Evolutionary conservation across 1,140 invertebrate species (phyloP).

Genomic region (Cydia splendana): DNA sequence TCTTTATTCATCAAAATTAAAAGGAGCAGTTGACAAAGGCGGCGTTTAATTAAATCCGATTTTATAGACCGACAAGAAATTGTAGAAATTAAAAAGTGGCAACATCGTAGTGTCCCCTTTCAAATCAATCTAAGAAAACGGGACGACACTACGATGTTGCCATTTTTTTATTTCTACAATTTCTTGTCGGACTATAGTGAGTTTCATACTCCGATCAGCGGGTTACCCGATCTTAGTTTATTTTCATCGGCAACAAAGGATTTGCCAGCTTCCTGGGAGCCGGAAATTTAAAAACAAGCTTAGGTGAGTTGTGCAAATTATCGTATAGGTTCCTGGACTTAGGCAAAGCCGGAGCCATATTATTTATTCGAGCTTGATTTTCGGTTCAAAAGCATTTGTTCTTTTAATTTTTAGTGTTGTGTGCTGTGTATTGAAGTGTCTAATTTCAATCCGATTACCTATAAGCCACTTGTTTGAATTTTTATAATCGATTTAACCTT

Average conservation of each 20-base stretch:
- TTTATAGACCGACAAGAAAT: conserved; percentile 33
- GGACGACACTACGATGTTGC: too few species aligned
- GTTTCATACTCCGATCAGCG: conserved; percentile 55
- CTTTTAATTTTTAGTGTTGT: background rate
- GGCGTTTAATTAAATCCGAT: conserved; percentile 72
- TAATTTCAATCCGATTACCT: background rate
- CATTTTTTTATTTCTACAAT: too few species aligned
- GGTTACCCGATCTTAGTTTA: conserved; percentile 48
- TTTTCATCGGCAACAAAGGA: conserved; percentile 43
- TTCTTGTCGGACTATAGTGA: conserved; percentile 25
- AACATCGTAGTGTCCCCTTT: too few species aligned
- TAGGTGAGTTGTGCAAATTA: conserved; percentile 14
- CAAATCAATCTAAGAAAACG: too few species aligned
- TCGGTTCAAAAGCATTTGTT: background rate
- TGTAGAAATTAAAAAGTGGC: too few species aligned
- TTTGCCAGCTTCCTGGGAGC: background rate
- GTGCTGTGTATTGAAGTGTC: background rate
- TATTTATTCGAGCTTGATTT: background rate
- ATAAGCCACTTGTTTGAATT: background rate
- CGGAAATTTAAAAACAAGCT: conserved; percentile 26
- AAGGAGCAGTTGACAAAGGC: conserved; percentile 75
- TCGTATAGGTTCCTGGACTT: conserved; percentile 1
- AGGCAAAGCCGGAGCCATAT: background rate
- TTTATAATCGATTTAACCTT: background rate
- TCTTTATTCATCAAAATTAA: conserved; percentile 79